Evolutionary conservation across 2,113 vertebrate genomes (phyloP), one percentile per base, ranked within the genome.

Genomic region (Larimichthys crocea): DNA sequence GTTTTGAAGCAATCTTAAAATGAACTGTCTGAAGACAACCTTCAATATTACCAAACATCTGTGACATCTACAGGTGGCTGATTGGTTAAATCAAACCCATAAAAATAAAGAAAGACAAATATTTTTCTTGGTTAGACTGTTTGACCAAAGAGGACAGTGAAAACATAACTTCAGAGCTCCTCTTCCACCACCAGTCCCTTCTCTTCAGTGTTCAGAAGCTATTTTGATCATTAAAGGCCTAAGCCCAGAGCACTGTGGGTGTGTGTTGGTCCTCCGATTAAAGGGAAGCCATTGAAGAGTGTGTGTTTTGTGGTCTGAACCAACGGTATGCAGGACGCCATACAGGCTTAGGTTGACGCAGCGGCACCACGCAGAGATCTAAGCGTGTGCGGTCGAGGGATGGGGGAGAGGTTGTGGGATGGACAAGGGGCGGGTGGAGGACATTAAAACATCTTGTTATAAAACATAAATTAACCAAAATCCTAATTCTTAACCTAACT

Each of bases 231-330:
- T 80, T 82, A 80, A 81, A 85, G 74, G 74, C 70, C 20, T 0
- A 42, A 22, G 49, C 64, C 19, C 61, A 16, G 60, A 85, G 56
- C n/a, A 3, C 26, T 52, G 71, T 85, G 82, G 63, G 79, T 74
- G 87, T 70, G 71, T 81, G 79, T 74, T 56, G 74, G 52, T 72
- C 20, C 72, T 71, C 40, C 19, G 82, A 90, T 90, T 90, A 88
- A 86, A 92, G 87, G 84, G 79, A 48, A 65, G 72, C 82, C 67
- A 80, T 61, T 80, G 77, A 87, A 24, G 22, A 65, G 82, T 84
- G 84, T 87, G 84, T 87, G 76, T 89, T 91, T 86, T 87, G 86
- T 86, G 90, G 88, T 86, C 24, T 73, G 67, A 71, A 65, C 55
- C 82, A 55, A 46, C 60, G 72, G 83, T 65, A 60, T 60, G 74